Percentiles rank a stretch among this genome's conserved stretches.
phyloP scores from a whole-genome alignment of 1,140 invertebrate species.

The Chironomus tepperi region DNA sequence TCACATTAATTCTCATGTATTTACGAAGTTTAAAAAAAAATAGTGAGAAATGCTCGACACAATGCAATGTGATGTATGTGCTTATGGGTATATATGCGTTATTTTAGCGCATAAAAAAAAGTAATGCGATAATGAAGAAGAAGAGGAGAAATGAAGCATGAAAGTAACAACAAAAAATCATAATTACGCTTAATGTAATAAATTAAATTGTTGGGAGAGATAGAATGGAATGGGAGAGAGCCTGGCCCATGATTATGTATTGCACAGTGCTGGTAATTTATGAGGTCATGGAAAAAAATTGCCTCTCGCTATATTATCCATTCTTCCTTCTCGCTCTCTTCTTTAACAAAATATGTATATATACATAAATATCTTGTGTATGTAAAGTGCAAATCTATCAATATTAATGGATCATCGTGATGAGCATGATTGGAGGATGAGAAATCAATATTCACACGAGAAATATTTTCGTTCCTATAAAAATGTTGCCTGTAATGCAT shows the following conservation, averaged over 20 bases:
- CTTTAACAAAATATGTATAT: background rate
- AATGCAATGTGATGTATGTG: too few relatives aligned
- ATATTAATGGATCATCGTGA: slow-evolving; percentile 18
- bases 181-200: slow-evolving; percentile 19
- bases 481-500: background rate
- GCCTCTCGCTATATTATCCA: background rate
- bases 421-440: background rate
- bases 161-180: slow-evolving; percentile 9
- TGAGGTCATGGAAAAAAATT: slow-evolving; percentile 15
- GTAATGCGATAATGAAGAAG: background rate
- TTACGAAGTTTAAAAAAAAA: too few relatives aligned
- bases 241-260: background rate
- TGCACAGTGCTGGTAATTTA: background rate
- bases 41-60: too few relatives aligned
- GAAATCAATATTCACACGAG: slow-evolving; percentile 19
- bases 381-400: slow-evolving; percentile 16
- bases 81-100: background rate
- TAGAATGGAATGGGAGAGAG: background rate
- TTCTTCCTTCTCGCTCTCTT: background rate
- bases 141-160: background rate
- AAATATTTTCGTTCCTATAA: background rate
- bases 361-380: background rate
- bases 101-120: background rate
- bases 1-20: background rate
- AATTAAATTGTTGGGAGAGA: slow-evolving; percentile 22